phyloP scores from a whole-genome alignment of 2,113 vertebrate genomes.

The Sminthopsis crassicaudata region DNA sequence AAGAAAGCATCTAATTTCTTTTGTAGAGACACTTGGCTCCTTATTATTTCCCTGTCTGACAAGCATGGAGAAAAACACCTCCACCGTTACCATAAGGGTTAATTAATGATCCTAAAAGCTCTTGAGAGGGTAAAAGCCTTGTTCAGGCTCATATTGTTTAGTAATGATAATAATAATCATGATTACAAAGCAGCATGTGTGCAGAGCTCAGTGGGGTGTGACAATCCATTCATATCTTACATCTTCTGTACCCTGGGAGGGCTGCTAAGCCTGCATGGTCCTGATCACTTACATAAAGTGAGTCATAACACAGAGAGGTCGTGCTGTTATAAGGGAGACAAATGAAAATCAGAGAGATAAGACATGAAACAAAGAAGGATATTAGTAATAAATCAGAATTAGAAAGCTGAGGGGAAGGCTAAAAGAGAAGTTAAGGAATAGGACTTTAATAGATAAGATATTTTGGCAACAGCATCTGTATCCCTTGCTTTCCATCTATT shows the following conservation, averaged over 20 bases:
- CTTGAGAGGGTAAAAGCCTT: constrained; percentile 56
- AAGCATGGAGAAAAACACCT: neutral
- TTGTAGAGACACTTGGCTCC: constrained; percentile 10
- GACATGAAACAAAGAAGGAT: neutral
- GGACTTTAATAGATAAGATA: neutral
- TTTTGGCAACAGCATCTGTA: neutral
- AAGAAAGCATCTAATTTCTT: constrained; percentile 36
- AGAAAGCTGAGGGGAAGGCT: constrained; percentile 9
- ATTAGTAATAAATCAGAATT: neutral
- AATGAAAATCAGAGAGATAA: neutral
- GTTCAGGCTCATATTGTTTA: neutral
- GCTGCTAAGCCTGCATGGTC: neutral
- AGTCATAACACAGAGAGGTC: constrained; percentile 19
- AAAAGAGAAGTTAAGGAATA: neutral
- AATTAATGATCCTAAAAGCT: constrained; percentile 59
- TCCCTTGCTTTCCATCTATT: neutral
- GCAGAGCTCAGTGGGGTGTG: constrained; percentile 1
- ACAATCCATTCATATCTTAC: neutral
- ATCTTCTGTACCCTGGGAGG: neutral
- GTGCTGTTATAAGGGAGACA: constrained; percentile 20
- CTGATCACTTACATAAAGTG: neutral
- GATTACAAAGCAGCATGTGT: constrained; percentile 40
- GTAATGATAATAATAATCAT: constrained; percentile 24
- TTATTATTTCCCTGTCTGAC: constrained; percentile 40
- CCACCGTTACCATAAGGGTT: constrained; percentile 61